Evolutionary conservation across 2,888 invertebrate genomes (phyloP).

Genomic region (Athetis lepigone): DNA sequence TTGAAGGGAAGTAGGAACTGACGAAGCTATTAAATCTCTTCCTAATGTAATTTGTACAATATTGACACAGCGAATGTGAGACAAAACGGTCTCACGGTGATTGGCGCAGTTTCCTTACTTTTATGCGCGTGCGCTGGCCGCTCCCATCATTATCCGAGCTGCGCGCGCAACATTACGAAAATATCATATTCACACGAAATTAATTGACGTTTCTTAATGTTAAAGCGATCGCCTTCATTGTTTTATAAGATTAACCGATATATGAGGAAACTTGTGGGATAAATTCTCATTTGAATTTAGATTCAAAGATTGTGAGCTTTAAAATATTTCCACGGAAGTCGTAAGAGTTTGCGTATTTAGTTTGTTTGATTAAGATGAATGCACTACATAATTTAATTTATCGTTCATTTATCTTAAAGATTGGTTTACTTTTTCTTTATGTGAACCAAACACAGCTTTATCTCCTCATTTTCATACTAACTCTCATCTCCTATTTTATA

Average conservation of each 20-base stretch:
- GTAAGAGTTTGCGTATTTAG: too few relatives aligned
- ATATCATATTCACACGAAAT: constrained; percentile 66
- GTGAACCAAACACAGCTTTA: too few relatives aligned
- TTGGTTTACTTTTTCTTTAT: too few relatives aligned
- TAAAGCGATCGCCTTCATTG: constrained; percentile 56
- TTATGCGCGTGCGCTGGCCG: constrained; percentile 40
- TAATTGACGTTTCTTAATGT: constrained; percentile 64
- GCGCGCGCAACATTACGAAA: constrained; percentile 63
- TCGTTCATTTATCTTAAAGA: too few relatives aligned
- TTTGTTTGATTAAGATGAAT: too few relatives aligned
- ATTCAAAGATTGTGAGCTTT: constrained; percentile 40
- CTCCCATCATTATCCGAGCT: constrained; percentile 60
- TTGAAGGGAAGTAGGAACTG: too few relatives aligned
- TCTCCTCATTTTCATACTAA: too few relatives aligned
- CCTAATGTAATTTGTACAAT: constrained; percentile 19
- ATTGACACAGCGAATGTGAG: constrained; percentile 39
- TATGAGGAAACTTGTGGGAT: constrained; percentile 55
- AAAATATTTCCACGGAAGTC: constrained; percentile 53
- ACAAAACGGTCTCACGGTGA: constrained; percentile 41
- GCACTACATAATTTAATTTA: too few relatives aligned
- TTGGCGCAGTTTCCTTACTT: constrained; percentile 48
- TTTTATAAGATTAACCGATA: constrained; percentile 57
- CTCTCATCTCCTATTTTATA: too few relatives aligned
- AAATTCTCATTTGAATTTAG: constrained; percentile 37
- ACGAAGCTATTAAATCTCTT: too few relatives aligned